Conservation (phyloP, 2,888 invertebrate species). For the Arctia plantaginis region DNA sequence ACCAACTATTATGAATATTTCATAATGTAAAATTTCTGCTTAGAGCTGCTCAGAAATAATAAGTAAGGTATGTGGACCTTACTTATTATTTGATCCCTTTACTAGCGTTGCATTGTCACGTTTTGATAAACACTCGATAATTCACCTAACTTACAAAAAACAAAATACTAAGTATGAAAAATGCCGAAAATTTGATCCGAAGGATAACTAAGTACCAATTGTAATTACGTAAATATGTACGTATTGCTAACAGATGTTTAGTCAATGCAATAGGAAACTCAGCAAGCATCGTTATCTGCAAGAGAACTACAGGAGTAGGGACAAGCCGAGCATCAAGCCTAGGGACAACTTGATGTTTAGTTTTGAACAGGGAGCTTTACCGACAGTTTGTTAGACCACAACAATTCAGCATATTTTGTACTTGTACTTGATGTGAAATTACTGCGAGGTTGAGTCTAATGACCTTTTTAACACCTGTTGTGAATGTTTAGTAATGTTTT, state of each 20-base stretch:
- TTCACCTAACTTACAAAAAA: neutral
- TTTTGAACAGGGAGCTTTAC: neutral
- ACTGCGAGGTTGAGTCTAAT: neutral
- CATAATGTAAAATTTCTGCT: too few species aligned
- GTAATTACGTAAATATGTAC: neutral
- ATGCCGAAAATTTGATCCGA: too few species aligned
- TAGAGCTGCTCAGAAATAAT: too few species aligned
- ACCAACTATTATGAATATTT: too few species aligned
- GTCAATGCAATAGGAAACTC: neutral
- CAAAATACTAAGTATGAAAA: too few species aligned
- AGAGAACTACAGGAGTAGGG: neutral
- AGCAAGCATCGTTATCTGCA: neutral
- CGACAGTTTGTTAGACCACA: neutral
- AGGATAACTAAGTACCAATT: too few species aligned
- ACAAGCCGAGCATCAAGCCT: neutral
- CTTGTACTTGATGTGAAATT: neutral
- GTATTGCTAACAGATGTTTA: neutral
- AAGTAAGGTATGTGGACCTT: too few species aligned
- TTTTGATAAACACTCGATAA: neutral
- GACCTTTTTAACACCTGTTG: neutral
- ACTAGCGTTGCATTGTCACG: neutral
- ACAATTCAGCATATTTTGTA: neutral
- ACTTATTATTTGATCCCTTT: neutral
- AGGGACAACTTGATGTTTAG: neutral
- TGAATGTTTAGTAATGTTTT: neutral